Evolutionary conservation across 2,888 invertebrate genomes (phyloP).

Genomic region (Pherbina coryleti): DNA sequence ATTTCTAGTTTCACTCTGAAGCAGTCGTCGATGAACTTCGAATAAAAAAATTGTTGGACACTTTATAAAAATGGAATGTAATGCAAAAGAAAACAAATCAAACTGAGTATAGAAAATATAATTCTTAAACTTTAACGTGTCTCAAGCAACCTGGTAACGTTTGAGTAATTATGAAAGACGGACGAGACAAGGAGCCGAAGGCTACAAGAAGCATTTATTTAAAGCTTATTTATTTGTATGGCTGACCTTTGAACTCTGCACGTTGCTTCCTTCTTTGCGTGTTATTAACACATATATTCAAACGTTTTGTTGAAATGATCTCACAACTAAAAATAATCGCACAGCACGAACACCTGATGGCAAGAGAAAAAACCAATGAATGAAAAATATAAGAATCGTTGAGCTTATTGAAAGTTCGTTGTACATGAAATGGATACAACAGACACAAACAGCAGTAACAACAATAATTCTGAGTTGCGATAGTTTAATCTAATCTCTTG

Average conservation of each 20-base stretch:
- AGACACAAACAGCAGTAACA: constrained; percentile 28
- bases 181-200: no score
- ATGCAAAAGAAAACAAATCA: no score
- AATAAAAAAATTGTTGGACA: no score
- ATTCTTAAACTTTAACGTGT: no score
- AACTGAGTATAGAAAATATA: no score
- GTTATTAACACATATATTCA: constrained; percentile 61
- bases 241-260: constrained; percentile 61
- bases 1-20: no score
- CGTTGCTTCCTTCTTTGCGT: constrained; percentile 38
- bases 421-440: not conserved
- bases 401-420: no score
- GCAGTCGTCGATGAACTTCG: no score
- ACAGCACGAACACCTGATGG: constrained; percentile 13
- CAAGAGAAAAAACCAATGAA: constrained; percentile 9
- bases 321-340: constrained; percentile 18
- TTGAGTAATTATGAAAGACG: no score
- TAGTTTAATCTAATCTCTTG: constrained; percentile 48
- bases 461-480: constrained; percentile 42
- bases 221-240: constrained; percentile 42
- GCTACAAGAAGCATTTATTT: no score
- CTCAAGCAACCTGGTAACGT: no score
- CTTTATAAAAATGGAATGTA: no score
- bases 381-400: not conserved
- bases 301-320: constrained; percentile 8